Evolutionary conservation across 2,888 invertebrate genomes (phyloP), one percentile per base, ranked within the genome.

Genomic region (Apotomis betuletana): DNA sequence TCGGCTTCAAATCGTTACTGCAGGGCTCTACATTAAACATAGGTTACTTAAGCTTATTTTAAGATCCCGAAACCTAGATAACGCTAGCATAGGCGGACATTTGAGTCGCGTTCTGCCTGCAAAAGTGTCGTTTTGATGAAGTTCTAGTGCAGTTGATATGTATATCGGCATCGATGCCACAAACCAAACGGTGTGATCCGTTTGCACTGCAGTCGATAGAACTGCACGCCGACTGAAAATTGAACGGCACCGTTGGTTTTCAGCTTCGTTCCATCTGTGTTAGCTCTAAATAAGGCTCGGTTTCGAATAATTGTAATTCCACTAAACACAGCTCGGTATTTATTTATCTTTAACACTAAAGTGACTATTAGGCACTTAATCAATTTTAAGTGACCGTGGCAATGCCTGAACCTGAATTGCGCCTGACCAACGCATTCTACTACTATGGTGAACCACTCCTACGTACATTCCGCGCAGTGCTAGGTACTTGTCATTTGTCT

Each of bases 351-450:
- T 5, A 6, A 44, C 8, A 5, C 6, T 44, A 3, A 44, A 44
- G 44, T 44, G 8, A 5, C 8, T 44, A 44, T 49, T 49, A 49
- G 2, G 9, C 10, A 10, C 49, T 49, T 59, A 58, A 36, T 65
- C 44, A 58, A 63, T 57, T 13, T 69, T 63, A 52, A 44, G 55
- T 59, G 59, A 38, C 59, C 58, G 12, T 70, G 63, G 27, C 58
- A 64, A 70, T 44, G 70, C 27, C 58, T 52, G 58, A 64, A 49
- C 27, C 58, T 64, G 52, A 41, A 13, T 36, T 15, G 59, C 65
- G 54, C 36, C 13, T 70, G 65, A 70, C 38, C 64, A 67, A 69
- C 46, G 69, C 73, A 73, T 73, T 67, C 58, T 67, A 70, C 60
- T 38, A 61, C 65, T 70, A 67, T 61, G 44, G 64, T 70, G 46